These are phyloP conservation scores for Ctenosaura bakeri DNA, from an alignment of 2,797 vertebrate species.

Conservation along the genomic window DNA sequence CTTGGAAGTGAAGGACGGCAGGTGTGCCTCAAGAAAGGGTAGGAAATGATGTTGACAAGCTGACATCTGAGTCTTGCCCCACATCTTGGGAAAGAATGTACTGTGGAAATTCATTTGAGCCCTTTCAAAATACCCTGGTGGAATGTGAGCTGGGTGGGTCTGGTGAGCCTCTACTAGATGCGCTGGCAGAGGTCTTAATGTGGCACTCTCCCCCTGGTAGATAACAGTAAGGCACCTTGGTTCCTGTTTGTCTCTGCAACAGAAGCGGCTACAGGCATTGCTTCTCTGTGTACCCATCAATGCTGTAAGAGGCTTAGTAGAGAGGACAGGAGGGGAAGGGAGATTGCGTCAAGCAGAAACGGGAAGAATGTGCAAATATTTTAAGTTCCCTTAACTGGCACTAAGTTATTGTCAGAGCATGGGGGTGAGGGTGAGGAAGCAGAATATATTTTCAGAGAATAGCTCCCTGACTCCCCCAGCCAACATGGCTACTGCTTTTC, in stretches of 20 bases:
- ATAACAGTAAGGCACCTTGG: too few relatives aligned
- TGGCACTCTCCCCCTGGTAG: background rate
- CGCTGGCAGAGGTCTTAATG: background rate
- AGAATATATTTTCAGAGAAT: too few relatives aligned
- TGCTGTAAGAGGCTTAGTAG: background rate
- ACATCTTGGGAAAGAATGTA: background rate
- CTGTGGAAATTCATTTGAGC: background rate
- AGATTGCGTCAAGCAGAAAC: background rate
- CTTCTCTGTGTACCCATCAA: background rate
- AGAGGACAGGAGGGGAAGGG: background rate
- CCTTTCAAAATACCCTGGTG: background rate
- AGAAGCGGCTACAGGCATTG: background rate
- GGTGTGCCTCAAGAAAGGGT: background rate
- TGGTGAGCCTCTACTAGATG: background rate
- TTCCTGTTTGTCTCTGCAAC: background rate
- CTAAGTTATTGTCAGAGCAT: background rate
- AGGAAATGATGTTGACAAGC: background rate
- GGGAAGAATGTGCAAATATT: background rate
- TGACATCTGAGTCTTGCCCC: background rate
- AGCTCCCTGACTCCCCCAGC: too few relatives aligned
- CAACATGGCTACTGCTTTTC: background rate
- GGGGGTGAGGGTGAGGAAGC: too few relatives aligned
- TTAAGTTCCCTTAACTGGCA: background rate
- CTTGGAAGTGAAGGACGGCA: background rate
- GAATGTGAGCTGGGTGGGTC: too few relatives aligned